Base-by-base conservation (phyloP, 2,797 vertebrate genomes). In the Tinamus major region DNA sequence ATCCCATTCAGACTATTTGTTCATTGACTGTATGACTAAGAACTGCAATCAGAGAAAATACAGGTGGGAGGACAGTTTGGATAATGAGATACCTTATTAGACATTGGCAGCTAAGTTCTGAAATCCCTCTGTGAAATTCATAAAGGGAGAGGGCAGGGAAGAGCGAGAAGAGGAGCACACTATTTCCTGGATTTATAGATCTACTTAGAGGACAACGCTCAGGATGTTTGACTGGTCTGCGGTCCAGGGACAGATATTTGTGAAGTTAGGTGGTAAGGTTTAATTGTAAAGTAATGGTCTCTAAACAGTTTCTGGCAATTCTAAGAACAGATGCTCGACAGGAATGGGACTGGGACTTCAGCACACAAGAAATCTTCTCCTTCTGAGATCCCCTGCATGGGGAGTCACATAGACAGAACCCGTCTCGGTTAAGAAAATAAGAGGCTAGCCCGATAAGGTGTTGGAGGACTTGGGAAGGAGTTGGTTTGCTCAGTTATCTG, bases 1-100 rank as follows among this genome's bases (percentile, higher is more conserved):
- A 90, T 94, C 94, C 79, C 93, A 93, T 91, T 96, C 84, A 92
- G 85, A 87, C 78, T 53, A 48, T 85, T 95, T 92, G 80, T 87
- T 96, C 93, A 95, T 65, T 96, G 91, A 93, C 63, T 81, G 31
- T 49, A 17, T 96, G 90, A 96, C 81, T 96, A 92, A 95, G 91
- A 88, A 59, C 44, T 55, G 35, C 23, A 91, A 31, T 69, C 76
- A 74, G 80, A 88, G 78, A 68, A 85, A 95, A 93, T 92, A 72
- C 79, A 90, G 85, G 94, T 96, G 58, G 90, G 94, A 97, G 64
- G 95, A 96, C 89, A 96, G 85, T 72, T 91, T 31, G 85, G 85
- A 79, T 96, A 48, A 93, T 76, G 59, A 92, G 75, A 83, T 70
- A 35, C 5, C 13, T 11, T 39, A 69, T 89, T 84, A 95, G 64